Conservation (phyloP, 2,113 vertebrate genomes). For the Urocynchramus pylzowi region DNA sequence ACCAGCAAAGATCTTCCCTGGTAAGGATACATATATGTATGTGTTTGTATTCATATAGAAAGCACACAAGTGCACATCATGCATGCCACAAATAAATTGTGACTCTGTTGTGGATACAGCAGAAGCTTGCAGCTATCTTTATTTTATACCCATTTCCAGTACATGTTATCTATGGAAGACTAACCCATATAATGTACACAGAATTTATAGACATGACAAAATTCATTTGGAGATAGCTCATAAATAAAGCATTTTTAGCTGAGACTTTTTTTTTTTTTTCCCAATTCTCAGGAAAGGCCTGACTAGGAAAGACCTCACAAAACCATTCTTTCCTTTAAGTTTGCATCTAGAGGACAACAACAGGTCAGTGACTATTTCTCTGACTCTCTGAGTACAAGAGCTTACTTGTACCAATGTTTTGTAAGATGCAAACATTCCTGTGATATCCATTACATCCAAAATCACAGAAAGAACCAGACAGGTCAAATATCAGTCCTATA, state of each 20-base stretch:
- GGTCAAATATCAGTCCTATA: neutral
- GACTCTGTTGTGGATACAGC: neutral
- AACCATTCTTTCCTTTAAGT: neutral
- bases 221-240: neutral
- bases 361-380: neutral
- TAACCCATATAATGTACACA: neutral
- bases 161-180: neutral
- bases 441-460: neutral
- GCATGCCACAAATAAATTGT: neutral
- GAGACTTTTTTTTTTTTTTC: neutral
- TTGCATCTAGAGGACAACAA: neutral
- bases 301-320: neutral
- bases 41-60: neutral
- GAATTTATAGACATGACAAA: neutral
- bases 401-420: neutral
- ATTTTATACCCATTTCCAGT: neutral
- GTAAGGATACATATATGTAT: neutral
- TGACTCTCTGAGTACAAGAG: neutral
- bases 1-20: neutral
- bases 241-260: neutral
- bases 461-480: neutral
- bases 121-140: neutral
- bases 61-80: neutral
- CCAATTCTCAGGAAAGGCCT: neutral
- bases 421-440: neutral